Evolutionary conservation across 2,113 vertebrate species (phyloP), one percentile per base, ranked within the genome.

Genomic region (Chelonoidis abingdonii): DNA sequence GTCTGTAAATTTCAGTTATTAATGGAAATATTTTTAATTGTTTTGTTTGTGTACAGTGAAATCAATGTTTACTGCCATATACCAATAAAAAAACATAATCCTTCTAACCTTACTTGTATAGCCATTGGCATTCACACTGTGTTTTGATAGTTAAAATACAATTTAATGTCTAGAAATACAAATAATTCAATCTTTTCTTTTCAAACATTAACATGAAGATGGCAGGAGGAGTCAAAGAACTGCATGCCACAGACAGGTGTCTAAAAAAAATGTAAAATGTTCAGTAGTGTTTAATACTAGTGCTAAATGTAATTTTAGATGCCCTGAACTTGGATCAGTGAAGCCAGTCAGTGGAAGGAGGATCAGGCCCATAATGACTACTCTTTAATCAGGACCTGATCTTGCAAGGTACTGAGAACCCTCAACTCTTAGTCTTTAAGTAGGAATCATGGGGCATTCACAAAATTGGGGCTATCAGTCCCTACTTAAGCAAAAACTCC

Each of bases 121-220:
- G 44, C 17, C 47, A 81, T 4, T 19, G 52, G 19, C 65, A 76
- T 91, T 80, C 17, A 80, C 25, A 17, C 0, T 0, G 0, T 80
- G 44, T 56, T 38, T 91, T 86, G 76, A 22, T 72, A 49, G 81
- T 89, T 62, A 89, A 57, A 7, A 2, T 85, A 3, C 65, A 89
- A 5, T 49, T 79, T 76, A 41, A 19, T 82, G 31, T 59, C 88
- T 95, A 59, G 86, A 86, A 31, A 87, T 85, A 54, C n/a, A 10
- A 8, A 80, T 5, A 1, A 2, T 86, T 25, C 38, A 2, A 22
- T 0, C 78, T 85, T 95, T 79, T 87, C n/a, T 59, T 86, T 76
- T 56, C 52, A 78, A n/a, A 21, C 38, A 41, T 41, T 75, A 41
- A 82, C 3, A 8, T 17, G 84, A n/a, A 85, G 47, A 54, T 14